Percentiles rank a stretch among this genome's conserved stretches.
Conservation (phyloP, 30 jellyfish, hydroid and myxozoan species). For the Euphysa ruthae region DNA sequence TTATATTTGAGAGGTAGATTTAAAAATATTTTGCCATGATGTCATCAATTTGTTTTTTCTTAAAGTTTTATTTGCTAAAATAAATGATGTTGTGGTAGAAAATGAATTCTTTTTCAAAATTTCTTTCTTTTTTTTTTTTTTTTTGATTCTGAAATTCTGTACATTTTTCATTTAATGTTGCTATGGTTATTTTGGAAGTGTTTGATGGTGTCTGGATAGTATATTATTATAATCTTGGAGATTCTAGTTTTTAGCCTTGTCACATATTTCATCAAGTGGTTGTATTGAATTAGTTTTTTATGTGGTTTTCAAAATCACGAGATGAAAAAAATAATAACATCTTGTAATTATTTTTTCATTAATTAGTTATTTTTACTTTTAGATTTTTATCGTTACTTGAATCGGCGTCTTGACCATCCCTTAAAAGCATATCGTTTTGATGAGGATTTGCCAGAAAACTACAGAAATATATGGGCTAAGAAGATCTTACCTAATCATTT, state of each 20-base stretch:
- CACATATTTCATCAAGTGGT: no score
- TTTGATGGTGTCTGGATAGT: no score
- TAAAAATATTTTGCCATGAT: neutral
- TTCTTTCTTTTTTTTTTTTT: neutral
- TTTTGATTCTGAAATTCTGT: neutral
- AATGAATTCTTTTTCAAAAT: neutral
- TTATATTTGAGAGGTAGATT: constrained; percentile 22
- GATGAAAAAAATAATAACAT: neutral
- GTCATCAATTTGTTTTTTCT: no score
- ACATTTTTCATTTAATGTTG: no score
- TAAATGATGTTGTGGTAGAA: neutral
- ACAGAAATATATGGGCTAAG: constrained; percentile 81
- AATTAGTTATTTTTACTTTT: neutral
- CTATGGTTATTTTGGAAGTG: no score
- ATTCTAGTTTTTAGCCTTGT: no score
- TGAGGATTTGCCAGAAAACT: constrained; percentile 68
- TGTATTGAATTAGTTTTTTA: neutral
- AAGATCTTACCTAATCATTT: constrained; percentile 70
- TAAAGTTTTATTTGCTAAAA: no score
- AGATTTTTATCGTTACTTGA: constrained; percentile 88
- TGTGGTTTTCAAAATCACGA: neutral
- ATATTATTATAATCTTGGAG: no score
- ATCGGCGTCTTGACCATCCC: constrained; percentile 69
- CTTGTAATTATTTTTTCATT: neutral
- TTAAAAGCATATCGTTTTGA: constrained; percentile 62